A percentile compares a stretch with the other conserved stretches of the same genome.
These are phyloP conservation scores for Acestrorhynchus altus DNA, from an alignment of 2,797 vertebrate genomes.

Conservation along the genomic window DNA sequence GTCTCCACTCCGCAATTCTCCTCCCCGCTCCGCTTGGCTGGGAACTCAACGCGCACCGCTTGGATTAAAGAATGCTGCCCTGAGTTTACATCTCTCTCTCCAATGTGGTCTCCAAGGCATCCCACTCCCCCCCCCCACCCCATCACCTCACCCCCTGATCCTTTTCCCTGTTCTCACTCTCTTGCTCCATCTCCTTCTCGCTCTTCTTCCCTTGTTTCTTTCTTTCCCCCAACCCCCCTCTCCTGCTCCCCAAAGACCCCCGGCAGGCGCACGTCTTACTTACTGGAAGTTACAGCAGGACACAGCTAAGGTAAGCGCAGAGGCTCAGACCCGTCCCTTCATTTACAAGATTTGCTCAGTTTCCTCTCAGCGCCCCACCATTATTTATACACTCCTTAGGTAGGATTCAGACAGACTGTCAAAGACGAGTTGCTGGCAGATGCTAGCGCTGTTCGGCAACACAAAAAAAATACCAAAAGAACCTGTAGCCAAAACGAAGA, in stretches of 20 bases:
- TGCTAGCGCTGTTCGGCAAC: neutral
- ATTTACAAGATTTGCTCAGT: slow-evolving; percentile 55
- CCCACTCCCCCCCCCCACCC: slow-evolving; percentile 22
- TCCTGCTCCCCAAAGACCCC: slow-evolving; percentile 36
- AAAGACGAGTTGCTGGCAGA: slow-evolving; percentile 16
- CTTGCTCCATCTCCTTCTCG: neutral
- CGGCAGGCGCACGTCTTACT: slow-evolving; percentile 47
- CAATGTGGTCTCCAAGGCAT: slow-evolving; percentile 40
- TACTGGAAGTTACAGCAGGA: slow-evolving; percentile 50
- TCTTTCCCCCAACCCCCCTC: neutral
- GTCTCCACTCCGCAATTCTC: slow-evolving; percentile 53
- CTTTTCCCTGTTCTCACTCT: slow-evolving; percentile 1
- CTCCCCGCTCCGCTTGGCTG: slow-evolving; percentile 47
- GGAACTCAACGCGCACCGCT: slow-evolving; percentile 30
- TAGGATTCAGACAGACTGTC: slow-evolving; percentile 39
- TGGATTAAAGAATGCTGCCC: slow-evolving; percentile 51
- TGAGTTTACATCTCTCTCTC: slow-evolving; percentile 49
- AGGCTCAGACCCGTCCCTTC: slow-evolving; percentile 22
- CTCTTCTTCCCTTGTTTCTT: neutral
- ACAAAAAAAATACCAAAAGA: slow-evolving; percentile 22
- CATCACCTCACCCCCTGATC: slow-evolving; percentile 14
- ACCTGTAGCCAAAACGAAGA: slow-evolving; percentile 29
- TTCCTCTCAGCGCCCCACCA: slow-evolving; percentile 46
- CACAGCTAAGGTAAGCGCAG: slow-evolving; percentile 59
- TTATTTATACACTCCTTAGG: slow-evolving; percentile 53